phyloP scores from a whole-genome alignment of 2,888 invertebrate genomes.

The Idaea straminata region DNA sequence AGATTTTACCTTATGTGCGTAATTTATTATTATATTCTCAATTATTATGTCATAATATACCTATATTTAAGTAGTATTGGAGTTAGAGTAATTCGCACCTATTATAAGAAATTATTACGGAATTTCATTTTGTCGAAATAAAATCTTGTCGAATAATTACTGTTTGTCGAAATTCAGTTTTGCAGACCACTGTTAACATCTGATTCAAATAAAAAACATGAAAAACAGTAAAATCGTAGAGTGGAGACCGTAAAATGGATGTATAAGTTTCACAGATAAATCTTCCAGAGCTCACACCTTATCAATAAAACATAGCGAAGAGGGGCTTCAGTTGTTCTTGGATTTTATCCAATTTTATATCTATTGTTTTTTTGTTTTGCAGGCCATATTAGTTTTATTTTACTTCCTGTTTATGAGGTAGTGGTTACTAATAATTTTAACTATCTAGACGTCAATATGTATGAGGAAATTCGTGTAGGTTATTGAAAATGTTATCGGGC shows the following conservation, averaged over 20 bases:
- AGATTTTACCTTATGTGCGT: too few relatives aligned
- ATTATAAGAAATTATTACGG: too few relatives aligned
- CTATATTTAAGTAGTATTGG: too few relatives aligned
- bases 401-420: slow-evolving; percentile 2
- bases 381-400: slow-evolving; percentile 10
- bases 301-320: slow-evolving; percentile 45
- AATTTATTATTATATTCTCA: too few relatives aligned
- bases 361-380: slow-evolving; percentile 13
- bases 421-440: not conserved
- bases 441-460: too few relatives aligned
- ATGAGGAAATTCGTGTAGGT: too few relatives aligned
- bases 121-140: too few relatives aligned
- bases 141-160: too few relatives aligned
- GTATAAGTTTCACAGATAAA: slow-evolving; percentile 28
- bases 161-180: too few relatives aligned
- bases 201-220: slow-evolving; percentile 2
- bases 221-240: not conserved
- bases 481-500: too few relatives aligned
- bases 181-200: not conserved
- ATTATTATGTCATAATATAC: too few relatives aligned
- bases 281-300: slow-evolving; percentile 39
- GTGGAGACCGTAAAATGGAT: slow-evolving; percentile 5
- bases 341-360: slow-evolving; percentile 28
- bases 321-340: slow-evolving; percentile 18
- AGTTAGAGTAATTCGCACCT: too few relatives aligned